Evolutionary conservation across 2,113 vertebrate genomes (phyloP).

Genomic region (Acrocephalus arundinaceus): DNA sequence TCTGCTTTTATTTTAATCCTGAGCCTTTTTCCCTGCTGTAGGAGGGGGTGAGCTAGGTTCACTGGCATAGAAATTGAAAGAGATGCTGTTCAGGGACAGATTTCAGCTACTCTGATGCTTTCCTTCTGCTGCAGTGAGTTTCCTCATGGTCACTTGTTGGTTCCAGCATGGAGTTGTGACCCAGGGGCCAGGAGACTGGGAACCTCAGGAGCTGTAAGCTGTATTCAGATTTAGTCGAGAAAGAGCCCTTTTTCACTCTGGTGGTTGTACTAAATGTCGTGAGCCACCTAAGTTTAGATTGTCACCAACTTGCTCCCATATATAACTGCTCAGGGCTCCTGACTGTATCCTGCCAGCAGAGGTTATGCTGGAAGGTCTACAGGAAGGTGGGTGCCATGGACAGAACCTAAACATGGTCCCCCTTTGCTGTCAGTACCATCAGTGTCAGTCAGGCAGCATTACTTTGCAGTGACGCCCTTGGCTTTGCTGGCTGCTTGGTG

Average conservation of each 20-base stretch:
- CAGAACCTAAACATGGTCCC: not conserved
- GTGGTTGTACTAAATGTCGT: slow-evolving; percentile 71
- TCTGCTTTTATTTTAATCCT: not conserved
- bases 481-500: not conserved
- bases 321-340: slow-evolving; percentile 44
- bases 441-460: not conserved
- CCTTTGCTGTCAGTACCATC: not conserved
- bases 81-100: not conserved
- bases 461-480: not conserved
- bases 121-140: not conserved
- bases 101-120: not conserved
- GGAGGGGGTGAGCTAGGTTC: not conserved
- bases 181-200: not conserved
- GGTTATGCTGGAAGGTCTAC: not conserved
- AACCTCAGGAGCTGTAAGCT: not conserved
- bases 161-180: not conserved
- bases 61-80: not conserved
- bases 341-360: slow-evolving; percentile 34
- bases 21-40: not conserved
- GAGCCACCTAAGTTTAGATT: slow-evolving; percentile 79
- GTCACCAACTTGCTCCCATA: slow-evolving; percentile 70
- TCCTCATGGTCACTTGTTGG: not conserved
- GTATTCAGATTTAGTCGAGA: slow-evolving; percentile 16
- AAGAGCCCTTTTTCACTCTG: slow-evolving; percentile 40
- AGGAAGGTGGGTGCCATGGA: not conserved